Conservation (phyloP, 1,140 invertebrate species). For the Brachionus sp. region DNA sequence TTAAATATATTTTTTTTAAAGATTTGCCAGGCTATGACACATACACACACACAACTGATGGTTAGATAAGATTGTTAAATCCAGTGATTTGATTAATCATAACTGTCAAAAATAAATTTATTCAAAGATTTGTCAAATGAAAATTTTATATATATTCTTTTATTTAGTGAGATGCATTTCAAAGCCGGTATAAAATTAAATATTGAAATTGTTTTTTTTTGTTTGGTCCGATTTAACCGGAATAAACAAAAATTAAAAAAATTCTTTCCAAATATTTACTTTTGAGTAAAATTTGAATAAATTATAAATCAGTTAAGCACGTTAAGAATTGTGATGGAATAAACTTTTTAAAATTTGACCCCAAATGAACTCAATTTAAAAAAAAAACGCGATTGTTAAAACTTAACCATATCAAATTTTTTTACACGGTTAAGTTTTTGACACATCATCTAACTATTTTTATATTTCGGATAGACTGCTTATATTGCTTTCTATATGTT, state of each 20-base stretch:
- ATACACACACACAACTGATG: background rate
- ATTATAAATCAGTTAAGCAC: background rate
- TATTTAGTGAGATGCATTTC: background rate
- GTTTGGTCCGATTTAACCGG: background rate
- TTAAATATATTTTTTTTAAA: constrained; percentile 3
- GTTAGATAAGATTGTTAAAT: background rate
- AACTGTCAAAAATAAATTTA: constrained; percentile 18
- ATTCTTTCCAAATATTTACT: background rate
- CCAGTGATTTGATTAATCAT: background rate
- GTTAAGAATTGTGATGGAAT: background rate
- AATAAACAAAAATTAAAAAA: constrained; percentile 1
- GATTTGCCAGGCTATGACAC: background rate
- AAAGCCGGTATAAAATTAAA: constrained; percentile 9
- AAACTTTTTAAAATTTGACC: background rate
- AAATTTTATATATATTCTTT: background rate
- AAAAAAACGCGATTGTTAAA: background rate
- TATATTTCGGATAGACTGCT: background rate
- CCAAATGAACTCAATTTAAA: background rate
- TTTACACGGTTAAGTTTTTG: no score
- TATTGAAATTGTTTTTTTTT: background rate
- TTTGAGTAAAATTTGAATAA: background rate
- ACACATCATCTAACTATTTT: background rate
- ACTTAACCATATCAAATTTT: background rate
- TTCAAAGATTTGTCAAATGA: background rate
- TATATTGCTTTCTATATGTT: no score